Evolutionary conservation across 2,888 invertebrate species (phyloP).

Genomic region (Taphrorychus bicolor): DNA sequence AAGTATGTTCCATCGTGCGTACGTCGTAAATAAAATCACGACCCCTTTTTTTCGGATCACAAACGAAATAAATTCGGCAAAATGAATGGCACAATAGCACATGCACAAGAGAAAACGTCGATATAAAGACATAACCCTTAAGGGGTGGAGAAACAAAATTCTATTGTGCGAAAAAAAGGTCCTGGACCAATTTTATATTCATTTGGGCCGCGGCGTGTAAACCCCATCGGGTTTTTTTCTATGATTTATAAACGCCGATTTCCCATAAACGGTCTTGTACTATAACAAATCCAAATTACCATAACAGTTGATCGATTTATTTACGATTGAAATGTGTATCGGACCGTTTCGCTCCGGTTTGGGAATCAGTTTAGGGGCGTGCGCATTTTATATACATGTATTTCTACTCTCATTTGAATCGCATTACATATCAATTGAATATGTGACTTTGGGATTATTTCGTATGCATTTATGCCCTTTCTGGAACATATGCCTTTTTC

Average conservation of each 20-base stretch:
- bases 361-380: constrained; percentile 54
- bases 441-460: constrained; percentile 52
- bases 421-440: constrained; percentile 42
- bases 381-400: constrained; percentile 49
- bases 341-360: constrained; percentile 53
- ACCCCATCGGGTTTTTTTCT: constrained; percentile 48
- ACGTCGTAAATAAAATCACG: constrained; percentile 34
- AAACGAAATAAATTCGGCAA: constrained; percentile 25
- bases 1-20: constrained; percentile 44
- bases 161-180: constrained; percentile 46
- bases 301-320: constrained; percentile 56
- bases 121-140: constrained; percentile 42
- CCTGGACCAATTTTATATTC: constrained; percentile 58
- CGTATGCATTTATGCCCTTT: constrained; percentile 53
- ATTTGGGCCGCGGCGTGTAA: constrained; percentile 53
- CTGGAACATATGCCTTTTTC: constrained; percentile 49
- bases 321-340: constrained; percentile 54
- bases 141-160: constrained; percentile 41
- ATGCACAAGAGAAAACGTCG: constrained; percentile 32
- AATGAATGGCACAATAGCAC: constrained; percentile 30
- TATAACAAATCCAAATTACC: constrained; percentile 58
- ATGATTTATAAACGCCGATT: constrained; percentile 55
- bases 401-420: constrained; percentile 53
- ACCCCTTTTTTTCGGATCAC: constrained; percentile 14
- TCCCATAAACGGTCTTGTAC: constrained; percentile 59